These are phyloP conservation scores for Arrhopalites spinosus DNA, from an alignment of 2,888 invertebrate species.

Conservation along the genomic window DNA sequence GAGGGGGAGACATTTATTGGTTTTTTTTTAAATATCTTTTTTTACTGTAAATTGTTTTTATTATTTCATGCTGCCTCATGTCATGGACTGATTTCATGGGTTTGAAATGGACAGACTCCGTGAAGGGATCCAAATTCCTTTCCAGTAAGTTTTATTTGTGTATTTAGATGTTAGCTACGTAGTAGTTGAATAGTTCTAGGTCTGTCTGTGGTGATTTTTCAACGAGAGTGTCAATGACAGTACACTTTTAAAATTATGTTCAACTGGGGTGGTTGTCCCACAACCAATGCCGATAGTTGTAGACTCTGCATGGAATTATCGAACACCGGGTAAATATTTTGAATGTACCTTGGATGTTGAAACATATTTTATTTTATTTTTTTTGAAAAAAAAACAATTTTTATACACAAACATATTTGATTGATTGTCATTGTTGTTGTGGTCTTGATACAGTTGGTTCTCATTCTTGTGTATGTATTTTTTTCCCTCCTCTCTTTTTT, in stretches of 20 bases:
- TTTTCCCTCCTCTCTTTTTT: neutral
- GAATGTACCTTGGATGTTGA: constrained; percentile 8
- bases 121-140: constrained; percentile 47
- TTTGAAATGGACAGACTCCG: no score
- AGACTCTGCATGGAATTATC: constrained; percentile 9
- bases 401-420: neutral
- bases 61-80: no score
- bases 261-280: constrained; percentile 18
- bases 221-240: neutral
- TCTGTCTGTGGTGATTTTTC: neutral
- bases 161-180: constrained; percentile 2
- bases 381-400: neutral
- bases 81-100: no score
- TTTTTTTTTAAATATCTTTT: no score
- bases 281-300: neutral
- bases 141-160: constrained; percentile 42
- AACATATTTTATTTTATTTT: neutral
- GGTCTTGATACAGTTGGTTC: no score
- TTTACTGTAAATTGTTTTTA: no score
- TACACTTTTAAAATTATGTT: neutral
- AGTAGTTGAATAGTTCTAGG: neutral
- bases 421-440: neutral
- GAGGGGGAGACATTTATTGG: no score
- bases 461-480: no score
- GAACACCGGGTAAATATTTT: constrained; percentile 3